Conservation (phyloP, 1,140 invertebrate genomes). For the Bombyx mori region ASM3026992v2 NC_085131.1:2436001-2436500, state of each 20-base stretch:
- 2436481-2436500: constrained; percentile 76
- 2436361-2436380: constrained; percentile 90
- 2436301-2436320: constrained; percentile 53
- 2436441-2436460: constrained; percentile 81
- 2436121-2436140: too few species aligned
- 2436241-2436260: constrained; percentile 51
- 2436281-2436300: constrained; percentile 42
- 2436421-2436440: constrained; percentile 86
- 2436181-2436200: too few species aligned
- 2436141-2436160: too few species aligned
- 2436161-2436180: too few species aligned
- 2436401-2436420: constrained; percentile 94
- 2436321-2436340: constrained; percentile 68
- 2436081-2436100: too few species aligned
- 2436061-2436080: too few species aligned
- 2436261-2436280: constrained; percentile 57
- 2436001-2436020: too few species aligned
- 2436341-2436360: constrained; percentile 92
- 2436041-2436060: too few species aligned
- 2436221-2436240: too few species aligned
- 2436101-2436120: too few species aligned
- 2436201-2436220: too few species aligned
- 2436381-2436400: constrained; percentile 94
- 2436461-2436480: constrained; percentile 94
- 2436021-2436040: too few species aligned